Evolutionary conservation across 2,113 vertebrate species (phyloP), one percentile per base, ranked within the genome.

Genomic region (Colius striatus): DNA sequence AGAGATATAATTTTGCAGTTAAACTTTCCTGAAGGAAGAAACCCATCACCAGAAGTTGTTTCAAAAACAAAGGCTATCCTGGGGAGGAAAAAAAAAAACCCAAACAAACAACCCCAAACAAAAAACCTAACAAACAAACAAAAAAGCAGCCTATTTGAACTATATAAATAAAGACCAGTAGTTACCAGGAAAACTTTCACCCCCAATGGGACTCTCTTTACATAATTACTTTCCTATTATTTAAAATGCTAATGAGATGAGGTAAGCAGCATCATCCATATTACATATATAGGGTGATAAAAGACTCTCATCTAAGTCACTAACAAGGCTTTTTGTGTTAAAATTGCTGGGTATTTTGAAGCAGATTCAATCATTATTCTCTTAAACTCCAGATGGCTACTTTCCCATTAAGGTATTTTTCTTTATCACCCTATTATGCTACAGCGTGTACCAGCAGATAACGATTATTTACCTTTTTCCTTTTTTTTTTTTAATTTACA

Each of bases 341-440:
- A 96, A 91, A 81, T 48, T 86, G 61, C 32, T 92, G 67, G 80
- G 81, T 87, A 26, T 73, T 94, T 87, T 78, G 41, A 77, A 90
- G 54, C 61, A 91, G 71, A 78, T 93, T 94, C 78, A 76, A 89
- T 91, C 77, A 81, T 96, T 94, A 95, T 81, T 96, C 77, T 85
- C 83, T 90, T 93, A 76, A 90, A 95, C 54, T 96, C 89, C 92
- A 96, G 77, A 97, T 96, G 87, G 90, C 77, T 89, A 75, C 83
- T 38, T 94, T 86, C 27, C 65, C 78, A 82, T 92, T 93, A 88
- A 75, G 58, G 20, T 90, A 91, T 95, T 97, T 95, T 92, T 90
- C 87, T 93, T 93, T 92, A 86, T 92, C 92, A 55, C 54, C 87
- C 18, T 54, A 63, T 92, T 94, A 95, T 95, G 71, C 85, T 88